These are phyloP conservation scores for Cossypha dichroa DNA, from an alignment of 2,797 vertebrate genomes.

Conservation along the genomic window DNA sequence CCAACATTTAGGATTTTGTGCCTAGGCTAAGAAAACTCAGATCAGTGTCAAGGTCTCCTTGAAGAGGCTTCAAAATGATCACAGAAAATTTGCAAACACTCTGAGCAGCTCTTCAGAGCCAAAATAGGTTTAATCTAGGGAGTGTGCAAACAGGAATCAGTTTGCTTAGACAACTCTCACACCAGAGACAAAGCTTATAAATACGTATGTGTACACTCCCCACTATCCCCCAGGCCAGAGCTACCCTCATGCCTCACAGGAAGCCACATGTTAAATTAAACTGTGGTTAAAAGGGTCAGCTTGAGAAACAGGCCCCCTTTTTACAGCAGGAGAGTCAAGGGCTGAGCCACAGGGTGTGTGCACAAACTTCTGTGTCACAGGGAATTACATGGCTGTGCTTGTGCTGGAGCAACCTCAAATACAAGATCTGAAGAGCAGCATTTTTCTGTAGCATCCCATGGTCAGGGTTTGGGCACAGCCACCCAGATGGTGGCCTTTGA, in stretches of 20 bases:
- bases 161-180: background rate
- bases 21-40: background rate
- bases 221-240: background rate
- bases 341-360: background rate
- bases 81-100: background rate
- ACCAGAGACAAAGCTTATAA: background rate
- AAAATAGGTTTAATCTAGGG: background rate
- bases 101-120: background rate
- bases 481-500: background rate
- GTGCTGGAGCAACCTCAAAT: background rate
- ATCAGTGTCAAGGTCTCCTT: background rate
- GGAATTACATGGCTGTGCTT: background rate
- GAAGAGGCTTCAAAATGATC: background rate
- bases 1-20: background rate
- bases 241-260: background rate
- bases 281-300: background rate
- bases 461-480: background rate
- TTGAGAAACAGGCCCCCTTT: background rate
- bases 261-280: background rate
- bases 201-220: fast-evolving
- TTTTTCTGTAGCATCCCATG: background rate
- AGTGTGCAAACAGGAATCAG: background rate
- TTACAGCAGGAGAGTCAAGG: fast-evolving
- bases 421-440: fast-evolving
- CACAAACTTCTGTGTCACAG: background rate